Evolutionary conservation across 2,113 vertebrate species (phyloP).

Genomic region (Chrysemys picta): DNA sequence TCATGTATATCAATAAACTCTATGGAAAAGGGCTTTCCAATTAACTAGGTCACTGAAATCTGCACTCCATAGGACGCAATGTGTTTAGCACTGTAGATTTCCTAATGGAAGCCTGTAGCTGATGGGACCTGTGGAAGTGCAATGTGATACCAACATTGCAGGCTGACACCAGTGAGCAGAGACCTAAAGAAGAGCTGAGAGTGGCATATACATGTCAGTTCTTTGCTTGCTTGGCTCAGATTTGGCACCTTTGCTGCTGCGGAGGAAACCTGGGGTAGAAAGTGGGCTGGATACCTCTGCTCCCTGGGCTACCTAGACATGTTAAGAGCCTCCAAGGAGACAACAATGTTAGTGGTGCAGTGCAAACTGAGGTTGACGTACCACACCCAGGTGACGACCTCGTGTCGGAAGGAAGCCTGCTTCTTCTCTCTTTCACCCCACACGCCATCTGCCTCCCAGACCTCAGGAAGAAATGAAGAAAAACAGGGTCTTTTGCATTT

Average conservation of each 20-base stretch:
- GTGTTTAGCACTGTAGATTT: background rate
- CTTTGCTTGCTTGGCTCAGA: background rate
- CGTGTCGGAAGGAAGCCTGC: background rate
- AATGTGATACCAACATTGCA: background rate
- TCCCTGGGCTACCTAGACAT: background rate
- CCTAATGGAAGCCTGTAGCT: background rate
- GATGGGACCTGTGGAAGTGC: background rate
- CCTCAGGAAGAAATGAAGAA: background rate
- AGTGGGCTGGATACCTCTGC: background rate
- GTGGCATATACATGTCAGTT: background rate
- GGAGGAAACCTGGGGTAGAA: no score
- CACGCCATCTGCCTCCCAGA: background rate
- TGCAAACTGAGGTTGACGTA: background rate
- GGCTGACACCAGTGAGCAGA: background rate
- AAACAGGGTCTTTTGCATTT: background rate
- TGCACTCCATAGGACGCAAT: background rate
- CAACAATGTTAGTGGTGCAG: background rate
- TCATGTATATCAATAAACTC: accelerated
- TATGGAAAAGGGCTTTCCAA: accelerated
- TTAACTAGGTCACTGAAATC: background rate
- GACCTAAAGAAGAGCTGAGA: background rate
- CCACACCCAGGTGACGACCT: background rate
- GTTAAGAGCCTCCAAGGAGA: background rate
- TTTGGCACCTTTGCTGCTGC: background rate
- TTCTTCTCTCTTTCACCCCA: background rate